phyloP scores from a whole-genome alignment of 2,888 invertebrate species.

The Elysia crispata region DNA sequence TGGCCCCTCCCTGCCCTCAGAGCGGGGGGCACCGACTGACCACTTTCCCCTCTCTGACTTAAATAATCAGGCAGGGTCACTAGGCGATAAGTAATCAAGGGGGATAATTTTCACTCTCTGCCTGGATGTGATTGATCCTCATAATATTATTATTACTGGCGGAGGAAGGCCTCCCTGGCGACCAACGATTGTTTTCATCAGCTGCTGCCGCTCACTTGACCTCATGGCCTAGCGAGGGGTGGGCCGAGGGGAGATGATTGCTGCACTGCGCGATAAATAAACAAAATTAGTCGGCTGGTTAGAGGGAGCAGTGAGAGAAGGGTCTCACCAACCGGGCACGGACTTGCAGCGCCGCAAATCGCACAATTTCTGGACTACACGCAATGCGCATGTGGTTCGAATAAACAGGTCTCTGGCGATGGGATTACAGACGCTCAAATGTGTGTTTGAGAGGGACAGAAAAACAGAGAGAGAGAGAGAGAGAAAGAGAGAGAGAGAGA shows the following conservation, averaged over 20 bases:
- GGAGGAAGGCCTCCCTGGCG: neutral
- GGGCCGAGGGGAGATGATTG: neutral
- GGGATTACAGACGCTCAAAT: too few relatives aligned
- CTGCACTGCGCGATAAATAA: neutral
- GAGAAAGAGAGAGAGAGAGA: too few relatives aligned
- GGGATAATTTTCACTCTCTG: constrained; percentile 33
- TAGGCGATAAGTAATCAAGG: constrained; percentile 43
- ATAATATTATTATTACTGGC: constrained; percentile 42
- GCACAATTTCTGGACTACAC: neutral
- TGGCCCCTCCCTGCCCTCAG: too few relatives aligned
- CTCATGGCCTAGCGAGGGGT: neutral
- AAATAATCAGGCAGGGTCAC: constrained; percentile 41
- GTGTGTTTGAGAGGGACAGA: too few relatives aligned
- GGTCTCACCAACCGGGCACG: too few relatives aligned
- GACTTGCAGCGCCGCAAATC: neutral
- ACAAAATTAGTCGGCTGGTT: too few relatives aligned
- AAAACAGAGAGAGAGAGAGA: too few relatives aligned
- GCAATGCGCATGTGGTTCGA: too few relatives aligned
- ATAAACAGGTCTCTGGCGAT: too few relatives aligned
- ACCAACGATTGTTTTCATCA: constrained; percentile 24
- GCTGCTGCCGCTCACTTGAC: neutral
- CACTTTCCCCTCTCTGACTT: constrained; percentile 36
- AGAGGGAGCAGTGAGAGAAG: constrained; percentile 2
- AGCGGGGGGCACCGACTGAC: constrained; percentile 30
- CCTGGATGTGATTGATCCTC: constrained; percentile 28